phyloP scores from a whole-genome alignment of 2,888 invertebrate genomes.

The Lithophane ornitopus region DNA sequence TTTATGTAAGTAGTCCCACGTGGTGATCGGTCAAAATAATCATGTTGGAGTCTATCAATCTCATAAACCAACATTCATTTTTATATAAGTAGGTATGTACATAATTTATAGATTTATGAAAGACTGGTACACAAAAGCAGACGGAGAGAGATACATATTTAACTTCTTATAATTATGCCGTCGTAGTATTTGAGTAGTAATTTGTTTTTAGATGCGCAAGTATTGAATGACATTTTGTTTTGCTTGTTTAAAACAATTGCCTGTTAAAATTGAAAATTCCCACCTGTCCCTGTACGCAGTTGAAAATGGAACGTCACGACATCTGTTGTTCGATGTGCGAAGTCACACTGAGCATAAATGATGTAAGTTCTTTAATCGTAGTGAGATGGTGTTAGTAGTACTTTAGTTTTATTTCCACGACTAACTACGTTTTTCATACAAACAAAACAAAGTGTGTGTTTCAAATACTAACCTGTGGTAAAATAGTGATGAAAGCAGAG shows the following conservation, averaged over 20 bases:
- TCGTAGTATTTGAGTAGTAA: not conserved
- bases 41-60: not conserved
- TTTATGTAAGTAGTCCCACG: too few relatives aligned
- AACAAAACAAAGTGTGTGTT: not conserved
- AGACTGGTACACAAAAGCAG: not conserved
- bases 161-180: not conserved
- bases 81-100: not conserved
- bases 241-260: too few relatives aligned
- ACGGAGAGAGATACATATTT: not conserved
- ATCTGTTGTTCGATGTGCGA: slow-evolving; percentile 9
- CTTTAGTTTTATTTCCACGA: not conserved
- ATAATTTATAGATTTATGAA: not conserved
- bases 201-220: not conserved
- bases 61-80: not conserved
- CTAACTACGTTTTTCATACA: not conserved
- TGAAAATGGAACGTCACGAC: not conserved
- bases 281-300: not conserved
- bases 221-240: too few relatives aligned
- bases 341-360: not conserved
- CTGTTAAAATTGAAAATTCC: not conserved
- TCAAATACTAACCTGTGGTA: slow-evolving; percentile 91
- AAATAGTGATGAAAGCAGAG: slow-evolving; percentile 92
- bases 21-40: not conserved
- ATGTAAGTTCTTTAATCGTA: not conserved
- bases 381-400: slow-evolving; percentile 28